A percentile compares a stretch with the other conserved stretches of the same genome.
Evolutionary conservation across 2,888 invertebrate species (phyloP).

Genomic region (Corythucha ciliata): DNA sequence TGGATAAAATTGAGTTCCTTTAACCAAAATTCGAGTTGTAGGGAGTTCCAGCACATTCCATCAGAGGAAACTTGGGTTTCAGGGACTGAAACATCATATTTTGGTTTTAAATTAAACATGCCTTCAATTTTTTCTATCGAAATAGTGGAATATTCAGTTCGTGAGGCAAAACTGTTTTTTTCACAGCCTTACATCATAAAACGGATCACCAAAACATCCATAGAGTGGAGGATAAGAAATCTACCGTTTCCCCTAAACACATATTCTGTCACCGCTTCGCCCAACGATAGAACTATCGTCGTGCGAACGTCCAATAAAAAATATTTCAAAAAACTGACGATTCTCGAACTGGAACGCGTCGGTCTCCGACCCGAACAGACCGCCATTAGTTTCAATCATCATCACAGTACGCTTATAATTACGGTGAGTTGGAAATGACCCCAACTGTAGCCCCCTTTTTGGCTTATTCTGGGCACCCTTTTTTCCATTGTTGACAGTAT

Average conservation of each 20-base stretch:
- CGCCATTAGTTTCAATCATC: slow-evolving; percentile 57
- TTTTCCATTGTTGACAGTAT: slow-evolving; percentile 50
- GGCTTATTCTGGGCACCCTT: slow-evolving; percentile 18
- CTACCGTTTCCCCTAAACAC: slow-evolving; percentile 61
- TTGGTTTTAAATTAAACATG: too few relatives aligned
- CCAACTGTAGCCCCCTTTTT: background rate
- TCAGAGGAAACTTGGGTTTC: slow-evolving; percentile 26
- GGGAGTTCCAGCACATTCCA: slow-evolving; percentile 41
- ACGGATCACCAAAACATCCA: slow-evolving; percentile 59
- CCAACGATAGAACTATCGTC: slow-evolving; percentile 53
- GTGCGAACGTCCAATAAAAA: slow-evolving; percentile 72
- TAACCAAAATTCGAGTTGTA: too few relatives aligned
- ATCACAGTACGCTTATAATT: slow-evolving; percentile 67
- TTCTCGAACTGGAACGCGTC: slow-evolving; percentile 62
- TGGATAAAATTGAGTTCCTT: too few relatives aligned
- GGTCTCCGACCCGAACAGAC: slow-evolving; percentile 53
- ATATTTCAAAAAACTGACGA: slow-evolving; percentile 61
- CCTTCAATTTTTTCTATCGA: too few relatives aligned
- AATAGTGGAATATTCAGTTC: background rate
- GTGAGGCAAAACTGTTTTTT: slow-evolving; percentile 25
- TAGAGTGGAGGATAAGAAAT: slow-evolving; percentile 78
- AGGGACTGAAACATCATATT: background rate
- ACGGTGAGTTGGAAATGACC: slow-evolving; percentile 46
- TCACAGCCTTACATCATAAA: slow-evolving; percentile 59
- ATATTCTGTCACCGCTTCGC: slow-evolving; percentile 58